phyloP scores from a whole-genome alignment of 2,113 vertebrate genomes.

The Mesitornis unicolor region DNA sequence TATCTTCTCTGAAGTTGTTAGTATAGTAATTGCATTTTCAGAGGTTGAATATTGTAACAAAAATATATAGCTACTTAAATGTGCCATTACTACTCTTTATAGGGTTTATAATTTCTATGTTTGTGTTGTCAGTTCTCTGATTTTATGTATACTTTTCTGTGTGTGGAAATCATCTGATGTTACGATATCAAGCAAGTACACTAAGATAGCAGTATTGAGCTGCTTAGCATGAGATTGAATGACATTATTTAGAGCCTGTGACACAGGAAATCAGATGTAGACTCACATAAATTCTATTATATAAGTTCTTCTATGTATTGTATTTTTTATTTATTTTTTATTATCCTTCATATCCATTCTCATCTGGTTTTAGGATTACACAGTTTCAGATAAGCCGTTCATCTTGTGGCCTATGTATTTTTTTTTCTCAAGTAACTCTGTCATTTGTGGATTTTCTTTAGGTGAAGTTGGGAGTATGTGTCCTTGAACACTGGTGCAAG shows the following conservation, averaged over 20 bases:
- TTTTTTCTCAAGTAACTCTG: neutral
- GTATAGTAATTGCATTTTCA: neutral
- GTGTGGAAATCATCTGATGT: neutral
- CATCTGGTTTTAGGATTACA: neutral
- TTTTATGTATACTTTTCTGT: neutral
- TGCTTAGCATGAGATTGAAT: neutral
- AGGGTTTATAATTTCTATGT: neutral
- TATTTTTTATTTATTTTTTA: neutral
- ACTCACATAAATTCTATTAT: neutral
- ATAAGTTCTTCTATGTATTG: neutral
- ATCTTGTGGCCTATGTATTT: neutral
- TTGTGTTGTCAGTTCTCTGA: neutral
- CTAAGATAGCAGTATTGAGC: neutral
- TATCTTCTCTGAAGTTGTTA: neutral
- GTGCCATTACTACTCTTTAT: neutral
- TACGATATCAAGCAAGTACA: neutral
- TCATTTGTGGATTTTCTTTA: neutral
- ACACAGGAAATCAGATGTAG: neutral
- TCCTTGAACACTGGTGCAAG: neutral
- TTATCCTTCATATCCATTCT: neutral
- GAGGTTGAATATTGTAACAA: neutral
- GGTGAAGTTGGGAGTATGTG: neutral
- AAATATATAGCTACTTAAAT: neutral
- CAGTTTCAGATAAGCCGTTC: neutral
- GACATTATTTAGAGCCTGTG: neutral